Conservation (phyloP, 2,888 invertebrate genomes). For the Lepidocyrtinus sp. region DNA sequence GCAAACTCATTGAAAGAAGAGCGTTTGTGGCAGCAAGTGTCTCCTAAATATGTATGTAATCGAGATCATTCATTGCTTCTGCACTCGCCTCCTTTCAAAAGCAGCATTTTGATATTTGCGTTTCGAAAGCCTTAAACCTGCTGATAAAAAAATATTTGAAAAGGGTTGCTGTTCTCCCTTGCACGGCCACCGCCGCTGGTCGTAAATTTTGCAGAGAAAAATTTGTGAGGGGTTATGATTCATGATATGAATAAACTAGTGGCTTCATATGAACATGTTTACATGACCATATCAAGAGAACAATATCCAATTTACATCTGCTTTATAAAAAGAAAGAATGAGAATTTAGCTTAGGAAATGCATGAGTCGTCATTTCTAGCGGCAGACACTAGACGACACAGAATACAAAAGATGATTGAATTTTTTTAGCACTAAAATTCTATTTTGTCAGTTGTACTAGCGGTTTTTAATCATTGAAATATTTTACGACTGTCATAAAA, state of each 20-base stretch:
- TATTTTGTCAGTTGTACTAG: constrained; percentile 21
- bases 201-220: constrained; percentile 34
- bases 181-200: neutral
- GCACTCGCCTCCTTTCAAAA: neutral
- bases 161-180: constrained; percentile 9
- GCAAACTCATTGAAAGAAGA: neutral
- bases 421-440: constrained; percentile 26
- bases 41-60: neutral
- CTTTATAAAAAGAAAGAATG: neutral
- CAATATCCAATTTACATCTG: constrained; percentile 20
- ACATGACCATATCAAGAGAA: neutral
- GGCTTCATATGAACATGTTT: neutral
- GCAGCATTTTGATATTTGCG: neutral
- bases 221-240: neutral
- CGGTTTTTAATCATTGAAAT: constrained; percentile 53
- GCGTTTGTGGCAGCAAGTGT: neutral
- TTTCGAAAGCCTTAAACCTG: too few species aligned
- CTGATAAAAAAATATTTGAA: too few species aligned
- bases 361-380: too few species aligned
- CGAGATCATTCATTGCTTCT: neutral
- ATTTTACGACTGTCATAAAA: constrained; percentile 56
- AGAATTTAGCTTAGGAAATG: too few species aligned
- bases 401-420: constrained; percentile 39
- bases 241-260: constrained; percentile 4
- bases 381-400: neutral